Conservation (phyloP, 2,888 invertebrate species). For the Lomographa bimaculata region DNA sequence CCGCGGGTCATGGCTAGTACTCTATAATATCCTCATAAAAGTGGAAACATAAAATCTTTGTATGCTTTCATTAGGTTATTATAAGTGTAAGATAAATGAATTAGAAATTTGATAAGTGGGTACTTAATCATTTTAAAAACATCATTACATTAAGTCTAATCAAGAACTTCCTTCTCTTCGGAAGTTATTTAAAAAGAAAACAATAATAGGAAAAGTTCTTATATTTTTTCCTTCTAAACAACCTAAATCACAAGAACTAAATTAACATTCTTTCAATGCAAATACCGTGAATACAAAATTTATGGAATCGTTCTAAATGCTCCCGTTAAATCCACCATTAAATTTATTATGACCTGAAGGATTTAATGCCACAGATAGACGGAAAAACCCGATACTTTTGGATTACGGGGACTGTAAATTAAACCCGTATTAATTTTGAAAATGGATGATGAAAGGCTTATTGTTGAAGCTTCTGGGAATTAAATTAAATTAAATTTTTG, state of each 20-base stretch:
- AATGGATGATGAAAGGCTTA: conserved; percentile 15
- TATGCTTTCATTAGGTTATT: no score
- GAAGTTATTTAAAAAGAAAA: no score
- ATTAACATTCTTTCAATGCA: conserved; percentile 19
- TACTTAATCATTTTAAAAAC: no score
- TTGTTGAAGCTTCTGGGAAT: conserved; percentile 9
- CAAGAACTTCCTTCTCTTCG: no score
- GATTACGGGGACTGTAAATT: conserved; percentile 7
- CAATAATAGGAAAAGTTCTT: no score
- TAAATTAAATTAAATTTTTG: conserved; percentile 3
- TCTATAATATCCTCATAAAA: no score
- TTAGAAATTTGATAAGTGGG: no score
- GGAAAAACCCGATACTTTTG: conserved; percentile 23
- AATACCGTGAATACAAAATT: conserved; percentile 18
- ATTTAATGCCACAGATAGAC: conserved; percentile 17
- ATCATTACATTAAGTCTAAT: no score
- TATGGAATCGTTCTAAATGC: conserved; percentile 17
- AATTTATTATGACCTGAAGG: conserved; percentile 26
- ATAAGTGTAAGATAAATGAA: no score
- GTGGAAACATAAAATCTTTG: no score
- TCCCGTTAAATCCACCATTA: conserved; percentile 17
- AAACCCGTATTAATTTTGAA: conserved; percentile 10
- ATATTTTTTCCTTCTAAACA: no score
- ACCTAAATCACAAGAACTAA: conserved; percentile 5
- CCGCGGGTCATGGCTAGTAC: no score